Evolutionary conservation across 2,797 vertebrate genomes (phyloP), one percentile per base, ranked within the genome.

Genomic region (Fringilla coelebs): DNA sequence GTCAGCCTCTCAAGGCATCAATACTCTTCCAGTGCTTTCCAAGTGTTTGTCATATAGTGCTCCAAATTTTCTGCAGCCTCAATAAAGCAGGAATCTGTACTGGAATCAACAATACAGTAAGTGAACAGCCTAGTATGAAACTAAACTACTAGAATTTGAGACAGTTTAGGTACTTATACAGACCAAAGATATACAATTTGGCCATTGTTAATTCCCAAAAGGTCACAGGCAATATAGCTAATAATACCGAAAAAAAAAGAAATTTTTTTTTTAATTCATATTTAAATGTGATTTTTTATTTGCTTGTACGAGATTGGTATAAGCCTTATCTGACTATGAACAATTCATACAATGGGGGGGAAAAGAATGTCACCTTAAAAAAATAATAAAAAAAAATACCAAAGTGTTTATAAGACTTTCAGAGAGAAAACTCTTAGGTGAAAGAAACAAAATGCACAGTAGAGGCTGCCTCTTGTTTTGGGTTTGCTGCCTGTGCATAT

Each of bases 361-460:
- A 29, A 17, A 61, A 49, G 55, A 17, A 15, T 11, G 9, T 46
- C 25, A 28, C 6, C 31, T 52, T 14, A 49, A 38, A 24, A 68
- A 55, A 14, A 22, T 20, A 1, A 29, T 7, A 1, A 41, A 26
- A 28, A 28, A 31, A 0, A n/a, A 48, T 13, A 3, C 11, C 6
- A 48, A 76, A 80, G 34, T 45, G 3, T 70, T 94, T 17, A 20
- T 17, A 16, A 73, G 13, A 26, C 4, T 57, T 68, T 61, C 22
- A 68, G 16, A 57, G 16, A 7, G 18, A 76, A 41, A 20, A 40
- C 5, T 25, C 20, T 38, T 45, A 40, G 4, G 13, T 11, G 7
- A 52, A 74, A 25, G 79, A 43, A 84, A 12, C 3, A 71, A 54
- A 57, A 89, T 38, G 29, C 3, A 2, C 8, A 51, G 9, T 22